Percentiles rank a stretch among this genome's conserved stretches.
These are phyloP conservation scores for Hormaphis cornu DNA, from an alignment of 1,140 invertebrate species.

Conservation along the genomic window DNA sequence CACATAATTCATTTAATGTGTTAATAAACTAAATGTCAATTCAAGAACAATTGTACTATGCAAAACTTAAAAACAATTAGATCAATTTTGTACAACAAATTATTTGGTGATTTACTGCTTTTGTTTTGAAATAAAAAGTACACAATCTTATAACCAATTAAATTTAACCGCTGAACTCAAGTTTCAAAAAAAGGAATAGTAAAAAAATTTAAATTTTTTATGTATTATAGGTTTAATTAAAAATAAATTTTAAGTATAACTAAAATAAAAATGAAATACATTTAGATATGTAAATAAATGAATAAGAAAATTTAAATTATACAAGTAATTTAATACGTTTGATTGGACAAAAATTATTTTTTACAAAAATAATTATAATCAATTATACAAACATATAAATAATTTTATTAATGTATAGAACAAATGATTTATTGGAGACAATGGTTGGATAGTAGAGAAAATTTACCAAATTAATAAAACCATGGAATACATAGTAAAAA, in stretches of 20 bases:
- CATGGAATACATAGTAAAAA: not conserved
- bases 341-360: slow-evolving; percentile 11
- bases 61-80: not conserved
- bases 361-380: slow-evolving; percentile 4
- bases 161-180: not conserved
- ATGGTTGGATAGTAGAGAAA: not conserved
- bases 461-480: not conserved
- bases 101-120: not conserved
- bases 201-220: not conserved
- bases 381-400: slow-evolving; percentile 1
- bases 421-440: not conserved
- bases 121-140: not conserved
- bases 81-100: not conserved
- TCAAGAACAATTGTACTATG: not conserved
- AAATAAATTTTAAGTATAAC: slow-evolving; percentile 16
- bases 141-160: not conserved
- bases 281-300: slow-evolving; percentile 16
- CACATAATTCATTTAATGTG: not conserved
- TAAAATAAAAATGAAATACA: slow-evolving; percentile 10
- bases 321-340: slow-evolving; percentile 1
- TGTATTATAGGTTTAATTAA: slow-evolving; percentile 15
- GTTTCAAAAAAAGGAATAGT: slow-evolving; percentile 12
- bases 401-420: not conserved
- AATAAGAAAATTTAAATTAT: slow-evolving; percentile 18
- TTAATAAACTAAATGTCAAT: not conserved